Percentiles rank a stretch among this genome's conserved stretches.
phyloP scores from a whole-genome alignment of 1,140 invertebrate genomes.

The Phocides pigmalion region DNA sequence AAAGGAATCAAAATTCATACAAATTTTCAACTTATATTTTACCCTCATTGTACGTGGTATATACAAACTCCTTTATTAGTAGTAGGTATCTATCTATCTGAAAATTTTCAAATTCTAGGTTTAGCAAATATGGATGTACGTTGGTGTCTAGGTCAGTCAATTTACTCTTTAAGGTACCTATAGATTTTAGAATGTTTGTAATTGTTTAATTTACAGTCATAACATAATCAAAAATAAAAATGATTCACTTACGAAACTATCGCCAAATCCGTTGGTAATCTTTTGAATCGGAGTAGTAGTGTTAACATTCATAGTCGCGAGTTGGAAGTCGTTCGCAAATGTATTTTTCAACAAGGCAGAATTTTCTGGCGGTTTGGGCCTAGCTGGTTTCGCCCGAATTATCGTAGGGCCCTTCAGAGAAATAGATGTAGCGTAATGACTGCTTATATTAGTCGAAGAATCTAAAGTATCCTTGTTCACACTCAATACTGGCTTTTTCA shows the following conservation, averaged over 20 bases:
- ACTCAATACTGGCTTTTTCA: constrained; percentile 58
- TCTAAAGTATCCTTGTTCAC: constrained; percentile 66
- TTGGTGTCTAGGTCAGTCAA: too few species aligned
- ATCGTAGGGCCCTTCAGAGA: constrained; percentile 87
- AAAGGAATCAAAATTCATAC: too few species aligned
- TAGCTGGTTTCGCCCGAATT: constrained; percentile 89
- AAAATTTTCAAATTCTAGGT: too few species aligned
- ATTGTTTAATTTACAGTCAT: too few species aligned
- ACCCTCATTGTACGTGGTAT: too few species aligned
- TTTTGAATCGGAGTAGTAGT: constrained; percentile 73
- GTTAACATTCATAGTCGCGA: constrained; percentile 72
- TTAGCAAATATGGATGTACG: too few species aligned
- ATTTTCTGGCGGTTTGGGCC: constrained; percentile 88
- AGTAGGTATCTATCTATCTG: too few species aligned
- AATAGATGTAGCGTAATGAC: constrained; percentile 54
- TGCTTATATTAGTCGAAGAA: constrained; percentile 70
- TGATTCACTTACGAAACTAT: constrained; percentile 66
- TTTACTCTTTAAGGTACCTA: too few species aligned
- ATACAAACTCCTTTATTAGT: too few species aligned
- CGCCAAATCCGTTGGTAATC: constrained; percentile 58
- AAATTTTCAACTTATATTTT: too few species aligned
- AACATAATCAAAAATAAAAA: background rate
- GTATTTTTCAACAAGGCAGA: constrained; percentile 69
- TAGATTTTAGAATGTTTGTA: background rate
- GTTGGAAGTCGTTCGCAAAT: constrained; percentile 60